Evolutionary conservation across 2,888 invertebrate species (phyloP).

Genomic region (Apantesis nais): DNA sequence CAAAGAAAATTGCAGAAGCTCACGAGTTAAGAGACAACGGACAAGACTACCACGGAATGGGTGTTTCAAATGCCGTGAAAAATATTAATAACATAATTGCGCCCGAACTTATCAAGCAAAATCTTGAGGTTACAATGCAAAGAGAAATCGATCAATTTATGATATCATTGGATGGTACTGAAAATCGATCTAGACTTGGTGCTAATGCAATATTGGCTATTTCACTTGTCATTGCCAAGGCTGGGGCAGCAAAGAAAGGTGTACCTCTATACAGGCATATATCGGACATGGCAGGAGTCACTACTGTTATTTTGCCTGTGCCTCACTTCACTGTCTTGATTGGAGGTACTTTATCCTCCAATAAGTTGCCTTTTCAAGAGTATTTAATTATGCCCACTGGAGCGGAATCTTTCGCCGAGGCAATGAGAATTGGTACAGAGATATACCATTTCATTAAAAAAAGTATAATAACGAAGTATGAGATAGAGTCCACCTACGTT

Average conservation of each 20-base stretch:
- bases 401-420: slow-evolving; percentile 95
- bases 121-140: slow-evolving; percentile 95
- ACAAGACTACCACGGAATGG: slow-evolving; percentile 95
- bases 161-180: slow-evolving; percentile 96
- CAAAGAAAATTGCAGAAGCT: slow-evolving; percentile 97
- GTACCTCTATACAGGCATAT: slow-evolving; percentile 95
- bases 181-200: slow-evolving; percentile 97
- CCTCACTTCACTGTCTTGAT: slow-evolving; percentile 99
- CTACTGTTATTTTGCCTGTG: slow-evolving; percentile 95
- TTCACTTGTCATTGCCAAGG: slow-evolving; percentile 97
- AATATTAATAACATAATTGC: slow-evolving; percentile 94
- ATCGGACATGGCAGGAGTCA: slow-evolving; percentile 96
- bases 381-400: slow-evolving; percentile 97
- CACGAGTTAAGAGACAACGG: slow-evolving; percentile 97
- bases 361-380: slow-evolving; percentile 97
- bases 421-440: slow-evolving; percentile 98
- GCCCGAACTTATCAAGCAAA: slow-evolving; percentile 92
- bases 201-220: slow-evolving; percentile 99
- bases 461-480: slow-evolving; percentile 94
- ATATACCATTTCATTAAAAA: slow-evolving; percentile 97
- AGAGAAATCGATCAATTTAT: slow-evolving; percentile 94
- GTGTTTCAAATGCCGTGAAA: slow-evolving; percentile 94
- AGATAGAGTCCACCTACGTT: slow-evolving; percentile 96
- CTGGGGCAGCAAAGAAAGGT: slow-evolving; percentile 97
- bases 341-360: slow-evolving; percentile 98